These are phyloP conservation scores for Aurelia aurita complex sp. Pacific DNA, from an alignment of 30 jellyfish, hydroid and myxozoan species.

Conservation along the genomic window DNA sequence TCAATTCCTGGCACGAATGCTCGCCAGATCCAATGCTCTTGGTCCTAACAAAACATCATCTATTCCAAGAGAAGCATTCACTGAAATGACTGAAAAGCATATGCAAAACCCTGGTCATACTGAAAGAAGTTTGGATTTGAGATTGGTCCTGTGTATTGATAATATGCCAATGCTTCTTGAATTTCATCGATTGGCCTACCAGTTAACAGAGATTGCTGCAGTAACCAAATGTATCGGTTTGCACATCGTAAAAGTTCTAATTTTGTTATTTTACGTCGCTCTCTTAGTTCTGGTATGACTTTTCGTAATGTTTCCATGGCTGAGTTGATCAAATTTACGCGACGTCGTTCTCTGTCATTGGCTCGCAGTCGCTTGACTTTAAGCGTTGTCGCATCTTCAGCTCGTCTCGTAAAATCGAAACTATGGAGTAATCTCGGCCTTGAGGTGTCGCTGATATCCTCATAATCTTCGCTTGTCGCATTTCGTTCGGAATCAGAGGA, in stretches of 20 bases:
- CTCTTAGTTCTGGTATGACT: conserved; percentile 83
- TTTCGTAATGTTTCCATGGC: conserved; percentile 91
- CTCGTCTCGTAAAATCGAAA: conserved; percentile 29
- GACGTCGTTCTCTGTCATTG: conserved; percentile 92
- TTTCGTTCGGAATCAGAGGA: background rate
- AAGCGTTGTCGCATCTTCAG: conserved; percentile 46
- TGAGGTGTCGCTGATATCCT: background rate
- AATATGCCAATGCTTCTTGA: conserved; percentile 19
- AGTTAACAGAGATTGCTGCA: conserved; percentile 75
- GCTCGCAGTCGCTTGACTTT: conserved; percentile 86
- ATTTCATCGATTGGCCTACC: conserved; percentile 71
- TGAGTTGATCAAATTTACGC: conserved; percentile 89
- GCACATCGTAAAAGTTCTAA: conserved; percentile 91
- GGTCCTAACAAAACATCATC: too few relatives aligned
- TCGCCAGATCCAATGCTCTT: too few relatives aligned
- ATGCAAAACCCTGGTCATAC: background rate
- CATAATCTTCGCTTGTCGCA: conserved; percentile 4
- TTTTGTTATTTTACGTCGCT: conserved; percentile 82
- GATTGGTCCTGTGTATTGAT: conserved; percentile 34
- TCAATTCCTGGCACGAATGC: too few relatives aligned
- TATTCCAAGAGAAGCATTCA: background rate
- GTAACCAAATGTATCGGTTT: conserved; percentile 80
- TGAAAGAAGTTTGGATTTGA: conserved; percentile 2
- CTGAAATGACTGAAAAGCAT: background rate
- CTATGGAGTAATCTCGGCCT: background rate